Percentiles rank a stretch among this genome's conserved stretches.
Evolutionary conservation across 1,140 invertebrate genomes (phyloP).

Genomic region (Samia ricini): DNA sequence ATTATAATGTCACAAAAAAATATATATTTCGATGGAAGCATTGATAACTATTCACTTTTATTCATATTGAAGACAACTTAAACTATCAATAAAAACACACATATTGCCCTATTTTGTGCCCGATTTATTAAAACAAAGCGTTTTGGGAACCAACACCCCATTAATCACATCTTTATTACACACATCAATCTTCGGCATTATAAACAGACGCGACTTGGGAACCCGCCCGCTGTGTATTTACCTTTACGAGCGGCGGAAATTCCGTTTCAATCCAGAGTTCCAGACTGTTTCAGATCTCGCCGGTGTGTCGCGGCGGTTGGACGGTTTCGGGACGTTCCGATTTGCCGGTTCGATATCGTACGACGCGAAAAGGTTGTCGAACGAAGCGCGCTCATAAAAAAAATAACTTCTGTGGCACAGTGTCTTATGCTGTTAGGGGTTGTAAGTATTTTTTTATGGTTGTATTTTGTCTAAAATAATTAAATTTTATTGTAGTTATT

Average conservation of each 20-base stretch:
- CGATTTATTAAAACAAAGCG: too few relatives aligned
- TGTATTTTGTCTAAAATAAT: too few relatives aligned
- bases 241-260: conserved; percentile 6
- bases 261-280: not conserved
- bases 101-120: too few relatives aligned
- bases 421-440: not conserved
- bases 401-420: not conserved
- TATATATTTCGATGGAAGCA: too few relatives aligned
- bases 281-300: conserved; percentile 19
- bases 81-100: not conserved
- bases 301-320: conserved; percentile 18
- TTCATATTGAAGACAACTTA: too few relatives aligned
- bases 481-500: too few relatives aligned
- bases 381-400: not conserved
- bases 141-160: not conserved
- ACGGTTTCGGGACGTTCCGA: conserved; percentile 9
- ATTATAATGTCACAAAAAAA: too few relatives aligned
- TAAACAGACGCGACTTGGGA: not conserved
- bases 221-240: conserved; percentile 2
- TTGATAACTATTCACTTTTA: too few relatives aligned
- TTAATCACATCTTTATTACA: not conserved
- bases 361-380: not conserved
- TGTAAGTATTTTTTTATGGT: not conserved
- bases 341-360: not conserved
- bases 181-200: not conserved